Evolutionary conservation across 2,888 invertebrate genomes (phyloP), one percentile per base, ranked within the genome.

Genomic region (Siphlonurus alternatus): DNA sequence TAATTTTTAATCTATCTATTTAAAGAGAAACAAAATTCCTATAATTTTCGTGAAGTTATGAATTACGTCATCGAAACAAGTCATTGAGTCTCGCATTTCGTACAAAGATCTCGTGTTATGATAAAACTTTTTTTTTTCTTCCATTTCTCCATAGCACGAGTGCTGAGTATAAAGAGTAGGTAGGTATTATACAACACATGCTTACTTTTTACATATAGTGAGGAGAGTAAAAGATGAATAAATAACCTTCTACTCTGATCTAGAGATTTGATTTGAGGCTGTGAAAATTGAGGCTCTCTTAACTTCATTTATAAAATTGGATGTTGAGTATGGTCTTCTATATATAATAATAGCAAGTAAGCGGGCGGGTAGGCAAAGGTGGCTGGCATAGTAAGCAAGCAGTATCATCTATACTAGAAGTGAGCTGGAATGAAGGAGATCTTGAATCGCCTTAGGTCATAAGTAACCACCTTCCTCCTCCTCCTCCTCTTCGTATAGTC

Each of bases 251-350:
- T n/a, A n/a, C n/a, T n/a, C n/a, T 38, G 38, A 38, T 38, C 38
- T 5, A 5, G 38, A 38, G 15, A 15, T 38, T 38, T 38, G 38
- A 38, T 38, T 38, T 5, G 38, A 38, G 38, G 38, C 38, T 38
- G 38, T 38, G 38, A 38, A 38, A 38, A 38, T 38, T 38, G 38
- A 38, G 7, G 64, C 63, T 63, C 60, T 72, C 65, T 65, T 65
- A 65, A 59, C 66, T 60, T 66, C 64, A 66, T 67, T 67, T 64
- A 63, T 66, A 67, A 65, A 64, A 71, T 72, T 70, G 65, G 65
- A 65, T 65, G 68, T 67, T 66, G 67, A 10, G 38, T 38, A 38
- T 38, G 5, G 5, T 38, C 5, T 38, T 38, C 5, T 38, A 38
- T 38, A 38, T 38, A 38, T 38, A 38, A 10, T 10, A 10, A 38